Percentiles rank a stretch among this genome's conserved stretches.
Evolutionary conservation across 2,113 vertebrate species (phyloP).

Genomic region (Dipodomys spectabilis): DNA sequence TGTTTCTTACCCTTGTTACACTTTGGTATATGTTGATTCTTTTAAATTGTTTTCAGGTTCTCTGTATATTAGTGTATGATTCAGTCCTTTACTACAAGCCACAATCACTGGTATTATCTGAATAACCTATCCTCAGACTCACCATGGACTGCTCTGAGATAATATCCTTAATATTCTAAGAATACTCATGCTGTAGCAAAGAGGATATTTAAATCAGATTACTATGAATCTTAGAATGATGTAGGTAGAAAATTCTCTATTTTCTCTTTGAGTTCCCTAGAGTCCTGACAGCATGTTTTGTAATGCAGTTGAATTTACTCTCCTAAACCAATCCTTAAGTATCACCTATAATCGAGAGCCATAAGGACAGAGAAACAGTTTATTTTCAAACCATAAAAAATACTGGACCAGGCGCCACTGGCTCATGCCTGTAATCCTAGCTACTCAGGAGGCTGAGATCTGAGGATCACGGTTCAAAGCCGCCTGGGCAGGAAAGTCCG

Average conservation of each 20-base stretch:
- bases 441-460: too few species aligned
- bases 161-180: neutral
- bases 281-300: neutral
- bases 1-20: neutral
- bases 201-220: neutral
- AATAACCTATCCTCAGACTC: neutral
- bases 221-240: neutral
- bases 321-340: neutral
- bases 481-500: too few species aligned
- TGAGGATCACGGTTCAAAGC: too few species aligned
- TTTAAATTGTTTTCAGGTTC: neutral
- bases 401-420: neutral
- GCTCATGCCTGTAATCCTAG: too few species aligned
- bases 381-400: constrained; percentile 8
- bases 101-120: neutral
- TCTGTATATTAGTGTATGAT: neutral
- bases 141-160: neutral
- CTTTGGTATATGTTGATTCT: neutral
- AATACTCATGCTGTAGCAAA: neutral
- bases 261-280: neutral
- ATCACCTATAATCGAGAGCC: neutral
- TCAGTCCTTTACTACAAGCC: neutral
- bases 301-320: neutral
- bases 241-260: neutral
- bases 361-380: neutral